These are phyloP conservation scores for Scaptomyza hsui DNA, from an alignment of 1,140 invertebrate genomes.

Conservation along the genomic window DNA sequence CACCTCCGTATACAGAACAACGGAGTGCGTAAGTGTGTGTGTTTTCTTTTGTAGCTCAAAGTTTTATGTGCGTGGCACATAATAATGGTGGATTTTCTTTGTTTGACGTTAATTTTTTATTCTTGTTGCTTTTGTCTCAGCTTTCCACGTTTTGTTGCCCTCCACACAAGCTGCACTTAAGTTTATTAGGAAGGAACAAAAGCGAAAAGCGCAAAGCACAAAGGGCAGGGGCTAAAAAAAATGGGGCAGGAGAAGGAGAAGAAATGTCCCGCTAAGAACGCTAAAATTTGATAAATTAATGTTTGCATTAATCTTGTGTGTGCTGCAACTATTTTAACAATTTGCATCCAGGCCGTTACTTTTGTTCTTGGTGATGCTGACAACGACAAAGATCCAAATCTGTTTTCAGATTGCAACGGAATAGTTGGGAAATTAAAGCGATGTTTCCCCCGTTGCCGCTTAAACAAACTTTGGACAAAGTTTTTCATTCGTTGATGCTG, in stretches of 20 bases:
- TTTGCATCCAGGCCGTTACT: constrained; percentile 56
- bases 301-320: constrained; percentile 65
- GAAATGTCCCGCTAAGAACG: constrained; percentile 31
- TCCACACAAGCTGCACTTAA: constrained; percentile 70
- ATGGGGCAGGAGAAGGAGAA: background rate
- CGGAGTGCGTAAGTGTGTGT: constrained; percentile 4
- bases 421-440: constrained; percentile 71
- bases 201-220: constrained; percentile 22
- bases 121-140: constrained; percentile 70
- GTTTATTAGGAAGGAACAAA: constrained; percentile 76
- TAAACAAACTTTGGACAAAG: constrained; percentile 49
- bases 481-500: constrained; percentile 15
- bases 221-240: background rate
- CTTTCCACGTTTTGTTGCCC: constrained; percentile 38
- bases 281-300: constrained; percentile 71
- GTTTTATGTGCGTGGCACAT: constrained; percentile 77
- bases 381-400: constrained; percentile 46
- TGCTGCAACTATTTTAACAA: constrained; percentile 62
- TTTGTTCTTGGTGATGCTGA: constrained; percentile 23
- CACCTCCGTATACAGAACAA: constrained; percentile 10
- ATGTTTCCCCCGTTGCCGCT: constrained; percentile 71
- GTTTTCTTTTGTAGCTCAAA: constrained; percentile 42
- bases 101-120: constrained; percentile 83
- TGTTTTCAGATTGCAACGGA: constrained; percentile 68
- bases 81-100: constrained; percentile 83